Evolutionary conservation across 2,113 vertebrate species (phyloP).

Genomic region (Chiloscyllium plagiosum): DNA sequence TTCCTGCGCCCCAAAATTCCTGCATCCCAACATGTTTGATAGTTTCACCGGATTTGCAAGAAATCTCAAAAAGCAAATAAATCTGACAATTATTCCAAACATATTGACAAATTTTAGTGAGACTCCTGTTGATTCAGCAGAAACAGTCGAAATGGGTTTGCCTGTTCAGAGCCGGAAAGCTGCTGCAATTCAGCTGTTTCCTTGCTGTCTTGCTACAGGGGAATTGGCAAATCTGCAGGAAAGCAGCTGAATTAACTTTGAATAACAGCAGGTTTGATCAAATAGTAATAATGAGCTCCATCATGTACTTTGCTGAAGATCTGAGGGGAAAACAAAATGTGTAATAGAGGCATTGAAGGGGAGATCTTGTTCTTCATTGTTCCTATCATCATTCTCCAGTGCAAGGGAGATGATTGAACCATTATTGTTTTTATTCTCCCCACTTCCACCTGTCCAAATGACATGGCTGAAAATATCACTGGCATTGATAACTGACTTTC

Average conservation of each 20-base stretch:
- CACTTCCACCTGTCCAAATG: not conserved
- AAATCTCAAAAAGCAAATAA: not conserved
- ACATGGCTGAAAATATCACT: not conserved
- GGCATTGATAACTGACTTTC: not conserved
- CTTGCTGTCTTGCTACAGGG: not conserved
- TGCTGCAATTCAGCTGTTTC: not conserved
- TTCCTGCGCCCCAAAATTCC: too few relatives aligned
- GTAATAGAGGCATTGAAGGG: not conserved
- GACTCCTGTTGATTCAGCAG: not conserved
- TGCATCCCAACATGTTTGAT: too few relatives aligned
- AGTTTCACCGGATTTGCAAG: not conserved
- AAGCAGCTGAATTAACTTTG: slow-evolving; percentile 9
- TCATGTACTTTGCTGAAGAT: not conserved
- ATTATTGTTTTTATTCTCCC: not conserved
- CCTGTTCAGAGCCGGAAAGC: not conserved
- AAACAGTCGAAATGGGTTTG: not conserved
- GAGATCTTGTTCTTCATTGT: not conserved
- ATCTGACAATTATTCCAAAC: not conserved
- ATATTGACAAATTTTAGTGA: not conserved
- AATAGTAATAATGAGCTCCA: slow-evolving; percentile 22
- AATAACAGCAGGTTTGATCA: slow-evolving; percentile 26
- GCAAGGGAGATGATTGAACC: not conserved
- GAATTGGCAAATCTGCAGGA: not conserved
- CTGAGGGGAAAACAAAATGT: not conserved
- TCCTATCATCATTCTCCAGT: not conserved